phyloP scores from a whole-genome alignment of 2,797 vertebrate species.

The Valencia hispanica region DNA sequence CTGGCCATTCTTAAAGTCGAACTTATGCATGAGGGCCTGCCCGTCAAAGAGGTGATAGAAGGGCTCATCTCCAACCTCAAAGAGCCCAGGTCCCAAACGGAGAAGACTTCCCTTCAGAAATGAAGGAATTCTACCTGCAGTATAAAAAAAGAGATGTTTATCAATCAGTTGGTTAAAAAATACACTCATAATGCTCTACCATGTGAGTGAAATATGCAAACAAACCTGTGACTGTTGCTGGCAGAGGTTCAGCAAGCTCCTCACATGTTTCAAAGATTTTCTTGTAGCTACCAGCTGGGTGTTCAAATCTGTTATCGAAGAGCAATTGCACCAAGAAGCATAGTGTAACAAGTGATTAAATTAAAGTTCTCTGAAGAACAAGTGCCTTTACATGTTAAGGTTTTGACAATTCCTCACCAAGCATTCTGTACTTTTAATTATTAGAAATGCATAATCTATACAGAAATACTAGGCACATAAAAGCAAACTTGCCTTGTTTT shows the following conservation, averaged over 20 bases:
- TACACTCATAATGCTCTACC: conserved; percentile 5
- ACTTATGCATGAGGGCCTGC: conserved; percentile 98
- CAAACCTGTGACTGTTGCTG: conserved; percentile 91
- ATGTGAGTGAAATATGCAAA: conserved; percentile 42
- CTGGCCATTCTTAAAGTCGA: conserved; percentile 95
- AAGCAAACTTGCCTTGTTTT: not conserved
- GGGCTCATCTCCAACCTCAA: conserved; percentile 92
- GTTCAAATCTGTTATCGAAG: conserved; percentile 87
- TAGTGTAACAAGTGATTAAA: conserved; percentile 1
- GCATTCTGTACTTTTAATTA: conserved; percentile 19
- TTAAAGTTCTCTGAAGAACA: not conserved
- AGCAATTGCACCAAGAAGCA: conserved; percentile 15
- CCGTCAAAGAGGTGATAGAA: conserved; percentile 97
- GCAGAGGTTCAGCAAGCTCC: conserved; percentile 90
- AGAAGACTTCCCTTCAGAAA: conserved; percentile 94
- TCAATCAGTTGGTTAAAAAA: not conserved
- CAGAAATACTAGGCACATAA: not conserved
- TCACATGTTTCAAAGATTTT: conserved; percentile 98
- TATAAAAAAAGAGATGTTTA: not conserved
- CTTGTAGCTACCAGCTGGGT: conserved; percentile 93
- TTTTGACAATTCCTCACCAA: not conserved
- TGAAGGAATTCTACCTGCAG: conserved; percentile 88
- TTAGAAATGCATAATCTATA: conserved; percentile 1
- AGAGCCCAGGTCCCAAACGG: conserved; percentile 93
- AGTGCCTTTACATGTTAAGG: not conserved